A percentile compares a stretch with the other conserved stretches of the same genome.
phyloP scores from a whole-genome alignment of 2,797 vertebrate genomes.

The Acanthopagrus latus region DNA sequence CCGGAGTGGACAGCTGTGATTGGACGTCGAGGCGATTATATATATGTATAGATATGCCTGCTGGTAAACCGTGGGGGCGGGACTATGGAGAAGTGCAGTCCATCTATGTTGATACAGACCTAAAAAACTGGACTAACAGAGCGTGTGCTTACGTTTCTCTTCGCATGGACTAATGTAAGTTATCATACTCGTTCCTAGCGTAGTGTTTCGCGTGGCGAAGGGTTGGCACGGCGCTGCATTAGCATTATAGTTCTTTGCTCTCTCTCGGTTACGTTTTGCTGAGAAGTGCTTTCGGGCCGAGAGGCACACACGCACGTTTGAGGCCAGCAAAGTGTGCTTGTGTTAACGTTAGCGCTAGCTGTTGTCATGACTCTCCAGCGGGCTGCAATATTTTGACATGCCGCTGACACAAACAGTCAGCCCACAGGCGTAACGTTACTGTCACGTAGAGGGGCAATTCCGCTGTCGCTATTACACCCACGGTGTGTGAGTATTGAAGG shows the following conservation, averaged over 20 bases:
- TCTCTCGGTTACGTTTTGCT: conserved; percentile 47
- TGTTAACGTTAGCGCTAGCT: conserved; percentile 53
- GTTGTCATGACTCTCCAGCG: conserved; percentile 48
- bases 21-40: conserved; percentile 70
- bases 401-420: conserved; percentile 52
- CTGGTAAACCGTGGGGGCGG: conserved; percentile 77
- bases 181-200: conserved; percentile 29
- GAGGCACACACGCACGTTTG: conserved; percentile 48
- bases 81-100: conserved; percentile 77
- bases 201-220: neutral
- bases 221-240: neutral
- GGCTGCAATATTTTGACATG: conserved; percentile 66
- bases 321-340: conserved; percentile 53
- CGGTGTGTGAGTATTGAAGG: conserved; percentile 13
- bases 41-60: conserved; percentile 82
- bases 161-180: conserved; percentile 83
- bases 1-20: conserved; percentile 63
- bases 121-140: conserved; percentile 72
- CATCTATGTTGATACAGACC: conserved; percentile 78
- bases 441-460: conserved; percentile 41
- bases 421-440: conserved; percentile 16
- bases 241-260: conserved; percentile 17
- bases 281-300: conserved; percentile 63
- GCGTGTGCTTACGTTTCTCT: conserved; percentile 59
- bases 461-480: conserved; percentile 6